Evolutionary conservation across 2,113 vertebrate genomes (phyloP).

Genomic region (Eupsittula cactorum): DNA sequence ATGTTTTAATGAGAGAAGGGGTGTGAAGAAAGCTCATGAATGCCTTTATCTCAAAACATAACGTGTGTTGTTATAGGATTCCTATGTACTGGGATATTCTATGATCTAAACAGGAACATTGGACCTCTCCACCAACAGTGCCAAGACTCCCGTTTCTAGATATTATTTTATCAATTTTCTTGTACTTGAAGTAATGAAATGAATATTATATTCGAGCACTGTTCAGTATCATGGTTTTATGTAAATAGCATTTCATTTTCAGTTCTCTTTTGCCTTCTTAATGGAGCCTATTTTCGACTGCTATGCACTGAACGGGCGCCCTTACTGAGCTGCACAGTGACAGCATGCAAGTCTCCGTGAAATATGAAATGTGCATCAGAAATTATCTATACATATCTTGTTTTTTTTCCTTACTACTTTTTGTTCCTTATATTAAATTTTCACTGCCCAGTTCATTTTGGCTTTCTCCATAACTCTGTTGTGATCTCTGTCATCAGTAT

Average conservation of each 20-base stretch:
- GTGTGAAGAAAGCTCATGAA: background rate
- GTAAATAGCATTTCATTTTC: background rate
- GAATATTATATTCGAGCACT: background rate
- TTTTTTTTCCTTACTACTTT: background rate
- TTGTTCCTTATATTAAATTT: background rate
- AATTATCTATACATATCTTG: background rate
- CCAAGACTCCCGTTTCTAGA: background rate
- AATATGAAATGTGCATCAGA: background rate
- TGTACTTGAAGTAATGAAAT: background rate
- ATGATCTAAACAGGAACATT: background rate
- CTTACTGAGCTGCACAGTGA: background rate
- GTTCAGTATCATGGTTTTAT: background rate
- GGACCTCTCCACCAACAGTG: background rate
- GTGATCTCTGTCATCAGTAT: conserved; percentile 16
- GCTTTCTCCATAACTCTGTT: background rate
- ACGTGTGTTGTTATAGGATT: background rate
- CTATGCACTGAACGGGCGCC: background rate
- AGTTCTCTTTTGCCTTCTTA: background rate
- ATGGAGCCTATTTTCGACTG: background rate
- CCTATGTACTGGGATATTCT: background rate
- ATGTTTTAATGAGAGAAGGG: background rate
- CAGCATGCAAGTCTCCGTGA: background rate
- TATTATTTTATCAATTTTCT: background rate
- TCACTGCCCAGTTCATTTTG: conserved; percentile 23
- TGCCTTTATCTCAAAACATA: background rate